phyloP scores from a whole-genome alignment of 92 coral and sea anemone genomes.

The Zoanthus gigantus region DNA sequence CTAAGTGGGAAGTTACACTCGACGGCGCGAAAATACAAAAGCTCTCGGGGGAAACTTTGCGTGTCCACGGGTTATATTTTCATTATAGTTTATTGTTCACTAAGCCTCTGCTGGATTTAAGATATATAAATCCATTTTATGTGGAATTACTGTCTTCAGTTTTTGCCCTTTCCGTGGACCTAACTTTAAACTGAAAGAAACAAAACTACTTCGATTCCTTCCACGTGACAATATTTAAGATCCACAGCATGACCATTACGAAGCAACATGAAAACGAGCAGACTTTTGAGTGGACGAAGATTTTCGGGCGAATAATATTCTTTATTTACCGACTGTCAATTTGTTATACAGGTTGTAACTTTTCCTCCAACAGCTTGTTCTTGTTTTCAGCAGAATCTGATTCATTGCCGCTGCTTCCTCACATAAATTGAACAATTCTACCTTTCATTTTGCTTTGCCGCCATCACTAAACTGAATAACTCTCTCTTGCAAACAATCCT shows the following conservation, averaged over 20 bases:
- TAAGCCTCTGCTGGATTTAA: too few relatives aligned
- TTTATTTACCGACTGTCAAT: constrained; percentile 53
- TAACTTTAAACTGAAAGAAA: constrained; percentile 60
- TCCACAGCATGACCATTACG: constrained; percentile 50
- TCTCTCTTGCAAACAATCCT: constrained; percentile 19
- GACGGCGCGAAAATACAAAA: too few relatives aligned
- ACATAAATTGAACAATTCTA: constrained; percentile 32
- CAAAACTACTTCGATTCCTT: background rate
- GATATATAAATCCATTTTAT: too few relatives aligned
- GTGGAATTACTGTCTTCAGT: background rate
- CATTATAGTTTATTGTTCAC: too few relatives aligned
- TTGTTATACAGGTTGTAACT: constrained; percentile 45
- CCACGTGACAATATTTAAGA: constrained; percentile 48
- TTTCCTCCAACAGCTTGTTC: constrained; percentile 43
- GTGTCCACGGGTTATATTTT: too few relatives aligned
- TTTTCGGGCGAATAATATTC: constrained; percentile 53
- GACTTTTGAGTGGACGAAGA: constrained; percentile 46
- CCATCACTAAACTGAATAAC: background rate
- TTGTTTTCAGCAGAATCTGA: constrained; percentile 43
- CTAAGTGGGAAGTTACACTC: too few relatives aligned
- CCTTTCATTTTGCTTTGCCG: constrained; percentile 30
- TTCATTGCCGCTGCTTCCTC: constrained; percentile 49
- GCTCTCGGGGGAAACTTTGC: too few relatives aligned
- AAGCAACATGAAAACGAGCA: constrained; percentile 44
- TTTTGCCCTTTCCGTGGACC: constrained; percentile 62